Evolutionary conservation across 2,797 vertebrate genomes (phyloP), one percentile per base, ranked within the genome.

Genomic region (Propithecus deckenii): DNA sequence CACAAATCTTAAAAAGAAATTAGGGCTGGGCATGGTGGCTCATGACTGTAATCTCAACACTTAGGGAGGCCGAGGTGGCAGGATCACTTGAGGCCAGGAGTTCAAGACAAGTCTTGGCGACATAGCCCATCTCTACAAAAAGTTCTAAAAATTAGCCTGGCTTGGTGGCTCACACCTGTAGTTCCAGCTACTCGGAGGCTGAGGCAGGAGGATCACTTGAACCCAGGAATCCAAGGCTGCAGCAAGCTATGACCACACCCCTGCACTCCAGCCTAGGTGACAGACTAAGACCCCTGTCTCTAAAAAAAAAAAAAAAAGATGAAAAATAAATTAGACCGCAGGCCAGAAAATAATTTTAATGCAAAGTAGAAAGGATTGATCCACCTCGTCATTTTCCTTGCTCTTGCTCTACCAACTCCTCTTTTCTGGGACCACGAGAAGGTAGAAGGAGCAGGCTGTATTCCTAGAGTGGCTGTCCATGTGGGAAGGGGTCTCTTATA

Each of bases 271-370:
- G 32, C 32, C 3, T n/a, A 65, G 63, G 63, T 4, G 32, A 65
- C 63, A 65, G 57, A 65, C 32, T 18, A 17, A 65, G 32, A 65
- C 32, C 63, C 63, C 17, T 18, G 8, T 65, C 63, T 65, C 32
- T 65, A 63, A 65, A 65, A 65, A 65, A 32, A 65, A 18, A 63
- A 61, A 61, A 59, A 65, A 8, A 32, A 65, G 32, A 65, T n/a
- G 17, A 65, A 8, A 96, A 94, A 95, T 25, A 97, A 98, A 94
- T 81, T 92, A 97, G 86, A 89, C 85, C 85, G 5, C 71, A 87
- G n/a, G 41, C 65, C 79, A 94, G 83, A 97, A 93, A 93, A 97
- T 92, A 61, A 89, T 80, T 98, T 98, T 97, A 98, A 98, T 97
- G 84, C 28, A 75, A 81, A 92, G 61, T 81, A 95, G 93, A 86